phyloP scores from a whole-genome alignment of 2,888 invertebrate species.

The Callyntrura sp. region DNA sequence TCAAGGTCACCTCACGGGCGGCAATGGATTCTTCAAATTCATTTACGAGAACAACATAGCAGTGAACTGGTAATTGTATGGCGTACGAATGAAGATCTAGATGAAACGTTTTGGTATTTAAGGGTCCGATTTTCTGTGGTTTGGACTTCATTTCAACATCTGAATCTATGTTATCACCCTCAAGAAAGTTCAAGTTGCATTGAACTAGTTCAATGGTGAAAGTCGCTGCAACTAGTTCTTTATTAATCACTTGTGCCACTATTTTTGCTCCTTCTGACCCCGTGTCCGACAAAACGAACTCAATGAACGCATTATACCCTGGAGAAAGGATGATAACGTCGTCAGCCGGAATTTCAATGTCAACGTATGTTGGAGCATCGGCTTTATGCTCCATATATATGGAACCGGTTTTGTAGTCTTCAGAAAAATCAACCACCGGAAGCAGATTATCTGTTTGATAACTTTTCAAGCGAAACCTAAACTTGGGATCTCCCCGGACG shows the following conservation, averaged over 20 bases:
- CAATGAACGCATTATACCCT: constrained; percentile 65
- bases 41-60: constrained; percentile 48
- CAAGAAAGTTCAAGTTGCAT: constrained; percentile 40
- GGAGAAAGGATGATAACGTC: constrained; percentile 43
- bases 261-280: constrained; percentile 56
- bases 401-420: not conserved
- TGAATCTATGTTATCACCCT: not conserved
- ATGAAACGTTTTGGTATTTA: constrained; percentile 19
- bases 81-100: constrained; percentile 38
- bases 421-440: constrained; percentile 5
- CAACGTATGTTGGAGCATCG: constrained; percentile 30
- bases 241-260: constrained; percentile 53
- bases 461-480: constrained; percentile 20
- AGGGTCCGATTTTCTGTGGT: constrained; percentile 15
- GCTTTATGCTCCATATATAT: constrained; percentile 38
- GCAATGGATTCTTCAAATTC: constrained; percentile 56
- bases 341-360: constrained; percentile 59
- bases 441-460: not conserved
- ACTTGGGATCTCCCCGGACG: not conserved
- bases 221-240: constrained; percentile 42
- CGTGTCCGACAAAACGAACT: constrained; percentile 45
- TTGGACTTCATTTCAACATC: not conserved
- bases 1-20: constrained; percentile 52
- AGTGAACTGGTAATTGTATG: not conserved
- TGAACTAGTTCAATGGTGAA: constrained; percentile 55